Evolutionary conservation across 1,140 invertebrate genomes (phyloP).

Genomic region (Homarus americanus): DNA sequence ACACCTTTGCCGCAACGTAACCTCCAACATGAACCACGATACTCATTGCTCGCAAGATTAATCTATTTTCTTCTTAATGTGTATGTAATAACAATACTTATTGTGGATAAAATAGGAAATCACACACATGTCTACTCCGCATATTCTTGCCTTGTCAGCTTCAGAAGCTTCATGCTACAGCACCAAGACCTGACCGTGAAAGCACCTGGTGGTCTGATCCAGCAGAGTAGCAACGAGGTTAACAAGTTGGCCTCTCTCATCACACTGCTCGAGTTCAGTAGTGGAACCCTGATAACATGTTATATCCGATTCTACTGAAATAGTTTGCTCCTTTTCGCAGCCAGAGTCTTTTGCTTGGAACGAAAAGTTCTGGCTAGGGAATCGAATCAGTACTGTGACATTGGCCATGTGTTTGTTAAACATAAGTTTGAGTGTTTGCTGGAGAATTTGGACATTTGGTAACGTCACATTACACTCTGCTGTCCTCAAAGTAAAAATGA

Average conservation of each 20-base stretch:
- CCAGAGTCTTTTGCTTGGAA: not conserved
- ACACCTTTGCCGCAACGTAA: no score
- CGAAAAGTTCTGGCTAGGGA: not conserved
- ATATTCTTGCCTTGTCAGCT: no score
- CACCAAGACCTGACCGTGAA: conserved; percentile 54
- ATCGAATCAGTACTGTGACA: conserved; percentile 23
- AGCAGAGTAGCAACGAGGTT: conserved; percentile 29
- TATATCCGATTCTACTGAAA: not conserved
- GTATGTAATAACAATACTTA: no score
- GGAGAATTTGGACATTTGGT: conserved; percentile 3
- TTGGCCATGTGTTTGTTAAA: not conserved
- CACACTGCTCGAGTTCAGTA: not conserved
- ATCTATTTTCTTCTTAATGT: no score
- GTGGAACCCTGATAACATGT: not conserved
- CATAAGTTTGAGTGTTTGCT: not conserved
- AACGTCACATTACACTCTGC: not conserved
- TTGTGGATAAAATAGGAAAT: no score
- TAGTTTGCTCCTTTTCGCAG: not conserved
- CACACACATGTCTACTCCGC: no score
- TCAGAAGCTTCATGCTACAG: not conserved
- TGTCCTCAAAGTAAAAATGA: conserved; percentile 2
- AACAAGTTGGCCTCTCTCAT: not conserved
- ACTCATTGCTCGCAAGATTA: no score
- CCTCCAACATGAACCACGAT: no score
- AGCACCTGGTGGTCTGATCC: conserved; percentile 30